Conservation (phyloP, 2,888 invertebrate genomes). For the Caenorhabditis macrosperma region DNA sequence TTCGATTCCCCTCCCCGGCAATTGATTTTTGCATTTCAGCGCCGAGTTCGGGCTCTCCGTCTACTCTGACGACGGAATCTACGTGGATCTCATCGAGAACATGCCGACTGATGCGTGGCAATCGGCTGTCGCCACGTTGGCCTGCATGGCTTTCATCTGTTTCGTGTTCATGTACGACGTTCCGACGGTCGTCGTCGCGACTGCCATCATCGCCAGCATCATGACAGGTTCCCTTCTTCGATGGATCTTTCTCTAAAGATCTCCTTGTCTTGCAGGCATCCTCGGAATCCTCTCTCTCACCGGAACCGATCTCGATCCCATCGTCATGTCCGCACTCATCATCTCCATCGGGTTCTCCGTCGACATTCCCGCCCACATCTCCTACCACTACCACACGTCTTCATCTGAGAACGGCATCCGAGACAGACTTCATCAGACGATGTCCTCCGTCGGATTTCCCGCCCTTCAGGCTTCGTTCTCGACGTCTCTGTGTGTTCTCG, state of each 20-base stretch:
- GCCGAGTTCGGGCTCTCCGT: constrained; percentile 71
- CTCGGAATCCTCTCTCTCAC: constrained; percentile 76
- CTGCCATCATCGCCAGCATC: constrained; percentile 48
- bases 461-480: constrained; percentile 70
- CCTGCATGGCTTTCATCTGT: constrained; percentile 78
- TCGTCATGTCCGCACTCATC: constrained; percentile 78
- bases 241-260: neutral
- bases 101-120: constrained; percentile 77
- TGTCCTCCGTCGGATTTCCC: constrained; percentile 72
- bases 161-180: constrained; percentile 77
- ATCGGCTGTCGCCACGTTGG: constrained; percentile 75
- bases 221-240: constrained; percentile 19
- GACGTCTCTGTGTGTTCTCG: constrained; percentile 61
- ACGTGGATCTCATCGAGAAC: constrained; percentile 76
- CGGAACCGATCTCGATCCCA: constrained; percentile 77
- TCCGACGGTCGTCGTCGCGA: constrained; percentile 78
- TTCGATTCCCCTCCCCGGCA: constrained; percentile 51
- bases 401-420: constrained; percentile 38
- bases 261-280: constrained; percentile 64
- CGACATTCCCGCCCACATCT: constrained; percentile 78
- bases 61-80: constrained; percentile 76
- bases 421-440: constrained; percentile 40
- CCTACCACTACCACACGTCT: constrained; percentile 75
- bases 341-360: constrained; percentile 79
- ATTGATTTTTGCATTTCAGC: constrained; percentile 12